Evolutionary conservation across 2,797 vertebrate genomes (phyloP).

Genomic region (Eleutherodactylus coqui): DNA sequence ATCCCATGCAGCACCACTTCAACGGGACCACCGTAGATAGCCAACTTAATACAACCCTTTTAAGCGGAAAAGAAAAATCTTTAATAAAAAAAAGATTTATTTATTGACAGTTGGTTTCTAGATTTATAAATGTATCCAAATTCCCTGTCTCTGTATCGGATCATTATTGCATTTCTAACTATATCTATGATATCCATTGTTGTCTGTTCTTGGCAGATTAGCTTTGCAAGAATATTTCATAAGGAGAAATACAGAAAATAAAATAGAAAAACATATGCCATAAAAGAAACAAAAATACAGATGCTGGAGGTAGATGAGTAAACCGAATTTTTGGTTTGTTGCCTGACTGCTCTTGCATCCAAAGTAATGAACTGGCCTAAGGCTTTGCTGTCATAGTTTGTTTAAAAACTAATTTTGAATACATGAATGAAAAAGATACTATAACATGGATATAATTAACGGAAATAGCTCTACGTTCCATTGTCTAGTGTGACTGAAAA

Average conservation of each 20-base stretch:
- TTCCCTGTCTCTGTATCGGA: not conserved
- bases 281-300: slow-evolving; percentile 12
- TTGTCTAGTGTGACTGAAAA: not conserved
- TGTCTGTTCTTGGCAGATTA: not conserved
- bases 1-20: no score
- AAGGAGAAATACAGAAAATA: not conserved
- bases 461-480: slow-evolving; percentile 15
- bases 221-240: not conserved
- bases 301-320: slow-evolving; percentile 23
- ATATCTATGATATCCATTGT: not conserved
- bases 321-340: slow-evolving; percentile 17
- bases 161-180: not conserved
- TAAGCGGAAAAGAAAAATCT: no score
- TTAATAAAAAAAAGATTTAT: not conserved
- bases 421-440: slow-evolving; percentile 29
- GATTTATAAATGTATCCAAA: not conserved
- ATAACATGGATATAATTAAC: slow-evolving; percentile 40
- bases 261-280: not conserved
- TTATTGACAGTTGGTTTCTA: not conserved
- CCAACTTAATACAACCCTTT: no score
- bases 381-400: slow-evolving; percentile 32
- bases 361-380: slow-evolving; percentile 29
- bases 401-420: slow-evolving; percentile 26
- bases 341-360: slow-evolving; percentile 29
- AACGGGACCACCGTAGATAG: no score